A percentile compares a stretch with the other conserved stretches of the same genome.
These are phyloP conservation scores for Sebastiscus tertius DNA, from an alignment of 2,797 vertebrate species.

Conservation along the genomic window DNA sequence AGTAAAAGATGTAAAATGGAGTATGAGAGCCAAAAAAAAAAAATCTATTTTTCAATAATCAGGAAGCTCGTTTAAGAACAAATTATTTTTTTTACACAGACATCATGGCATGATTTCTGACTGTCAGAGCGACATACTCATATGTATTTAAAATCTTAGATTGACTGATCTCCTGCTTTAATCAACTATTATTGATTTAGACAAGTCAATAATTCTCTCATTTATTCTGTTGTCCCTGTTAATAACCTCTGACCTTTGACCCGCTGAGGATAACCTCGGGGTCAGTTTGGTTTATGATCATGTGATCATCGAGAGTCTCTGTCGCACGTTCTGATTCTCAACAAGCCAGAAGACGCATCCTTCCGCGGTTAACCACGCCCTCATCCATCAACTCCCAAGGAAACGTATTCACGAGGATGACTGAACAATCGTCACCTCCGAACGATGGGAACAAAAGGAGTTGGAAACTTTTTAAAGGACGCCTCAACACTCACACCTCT, in stretches of 20 bases:
- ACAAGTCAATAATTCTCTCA: slow-evolving; percentile 16
- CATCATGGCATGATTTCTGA: not conserved
- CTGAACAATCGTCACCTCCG: slow-evolving; percentile 37
- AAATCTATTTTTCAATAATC: not conserved
- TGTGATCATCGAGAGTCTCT: not conserved
- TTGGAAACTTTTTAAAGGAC: slow-evolving; percentile 49
- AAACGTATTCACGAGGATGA: slow-evolving; percentile 12
- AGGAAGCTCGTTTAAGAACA: not conserved
- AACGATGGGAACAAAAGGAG: slow-evolving; percentile 27
- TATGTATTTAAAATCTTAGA: slow-evolving; percentile 11
- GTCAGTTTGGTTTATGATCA: not conserved
- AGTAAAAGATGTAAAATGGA: not conserved
- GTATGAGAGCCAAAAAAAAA: not conserved
- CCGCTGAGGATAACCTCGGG: not conserved
- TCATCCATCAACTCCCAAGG: slow-evolving; percentile 64
- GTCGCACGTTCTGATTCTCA: slow-evolving; percentile 30
- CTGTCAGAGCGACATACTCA: not conserved
- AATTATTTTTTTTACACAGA: not conserved
- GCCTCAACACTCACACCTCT: slow-evolving; percentile 12
- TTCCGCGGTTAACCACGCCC: slow-evolving; percentile 32
- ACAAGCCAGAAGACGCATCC: slow-evolving; percentile 29
- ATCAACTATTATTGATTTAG: slow-evolving; percentile 37
- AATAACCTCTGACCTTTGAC: slow-evolving; percentile 45
- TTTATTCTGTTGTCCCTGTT: slow-evolving; percentile 4
- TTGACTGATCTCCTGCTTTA: slow-evolving; percentile 12